Conservation (phyloP, 1,140 invertebrate species). For the Lysiphlebus fabarum region DNA sequence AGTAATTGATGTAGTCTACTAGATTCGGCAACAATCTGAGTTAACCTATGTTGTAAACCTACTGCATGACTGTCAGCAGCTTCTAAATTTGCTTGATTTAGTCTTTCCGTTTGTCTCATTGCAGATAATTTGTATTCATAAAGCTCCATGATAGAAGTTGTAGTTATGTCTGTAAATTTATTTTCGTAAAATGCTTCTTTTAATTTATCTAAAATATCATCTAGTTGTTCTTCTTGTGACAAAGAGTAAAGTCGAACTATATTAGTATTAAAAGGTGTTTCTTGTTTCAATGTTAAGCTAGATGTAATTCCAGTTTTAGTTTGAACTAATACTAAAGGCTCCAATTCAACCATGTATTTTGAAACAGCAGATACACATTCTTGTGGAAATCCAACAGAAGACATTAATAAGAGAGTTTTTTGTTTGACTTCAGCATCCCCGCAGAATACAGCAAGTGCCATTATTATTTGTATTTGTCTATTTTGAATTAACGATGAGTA, state of each 20-base stretch:
- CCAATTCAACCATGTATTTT: slow-evolving; percentile 51
- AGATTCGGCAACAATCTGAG: slow-evolving; percentile 52
- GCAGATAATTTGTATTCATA: slow-evolving; percentile 64
- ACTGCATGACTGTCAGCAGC: slow-evolving; percentile 55
- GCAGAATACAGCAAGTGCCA: slow-evolving; percentile 55
- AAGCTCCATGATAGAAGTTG: slow-evolving; percentile 68
- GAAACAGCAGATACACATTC: slow-evolving; percentile 49
- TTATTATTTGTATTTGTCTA: slow-evolving; percentile 55
- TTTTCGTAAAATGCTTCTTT: slow-evolving; percentile 46
- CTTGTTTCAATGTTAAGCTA: slow-evolving; percentile 24
- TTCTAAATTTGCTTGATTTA: slow-evolving; percentile 55
- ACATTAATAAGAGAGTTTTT: slow-evolving; percentile 52
- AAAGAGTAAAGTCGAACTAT: slow-evolving; percentile 42
- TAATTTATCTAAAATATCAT: slow-evolving; percentile 53
- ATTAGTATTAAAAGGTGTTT: slow-evolving; percentile 19
- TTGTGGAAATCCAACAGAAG: slow-evolving; percentile 48
- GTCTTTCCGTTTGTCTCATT: slow-evolving; percentile 55
- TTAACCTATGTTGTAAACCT: slow-evolving; percentile 54
- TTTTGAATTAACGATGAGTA: slow-evolving; percentile 51
- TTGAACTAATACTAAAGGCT: slow-evolving; percentile 47
- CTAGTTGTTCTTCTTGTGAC: slow-evolving; percentile 55
- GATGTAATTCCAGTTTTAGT: slow-evolving; percentile 30
- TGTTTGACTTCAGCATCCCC: slow-evolving; percentile 52
- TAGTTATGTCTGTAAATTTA: slow-evolving; percentile 57
- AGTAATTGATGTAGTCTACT: slow-evolving; percentile 55